phyloP scores from a whole-genome alignment of 2,888 invertebrate species.

The Julus scanicus region DNA sequence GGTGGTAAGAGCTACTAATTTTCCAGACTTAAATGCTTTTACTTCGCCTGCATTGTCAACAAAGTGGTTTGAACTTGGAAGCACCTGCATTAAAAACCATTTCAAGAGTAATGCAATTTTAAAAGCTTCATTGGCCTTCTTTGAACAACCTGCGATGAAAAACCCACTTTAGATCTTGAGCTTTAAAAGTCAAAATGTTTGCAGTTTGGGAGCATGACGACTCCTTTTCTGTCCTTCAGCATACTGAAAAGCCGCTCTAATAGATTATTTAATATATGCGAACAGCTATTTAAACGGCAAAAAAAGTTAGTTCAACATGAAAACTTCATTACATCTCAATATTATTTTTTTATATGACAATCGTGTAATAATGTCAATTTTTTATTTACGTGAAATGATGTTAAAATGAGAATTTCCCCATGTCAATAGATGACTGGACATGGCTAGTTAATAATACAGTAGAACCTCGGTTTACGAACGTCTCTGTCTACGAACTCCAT shows the following conservation, averaged over 20 bases:
- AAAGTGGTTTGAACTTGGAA: background rate
- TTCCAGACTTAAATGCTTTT: conserved; percentile 5
- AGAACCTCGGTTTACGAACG: too few species aligned
- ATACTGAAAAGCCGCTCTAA: conserved; percentile 25
- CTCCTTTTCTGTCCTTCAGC: background rate
- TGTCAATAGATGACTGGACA: too few species aligned
- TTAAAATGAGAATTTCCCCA: too few species aligned
- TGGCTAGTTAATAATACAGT: too few species aligned
- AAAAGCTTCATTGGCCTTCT: conserved; percentile 45
- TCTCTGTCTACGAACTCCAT: too few species aligned
- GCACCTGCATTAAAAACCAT: conserved; percentile 47
- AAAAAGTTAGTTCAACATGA: background rate
- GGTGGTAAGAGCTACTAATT: conserved; percentile 41
- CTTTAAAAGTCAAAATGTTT: conserved; percentile 34
- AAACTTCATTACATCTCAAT: too few species aligned
- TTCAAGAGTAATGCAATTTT: conserved; percentile 45
- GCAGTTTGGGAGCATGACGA: conserved; percentile 26
- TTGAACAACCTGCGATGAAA: conserved; percentile 47
- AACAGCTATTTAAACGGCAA: background rate
- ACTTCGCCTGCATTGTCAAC: conserved; percentile 43
- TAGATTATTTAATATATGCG: background rate
- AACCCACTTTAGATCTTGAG: conserved; percentile 35
- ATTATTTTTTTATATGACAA: too few species aligned
- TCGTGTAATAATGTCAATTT: too few species aligned
- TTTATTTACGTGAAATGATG: too few species aligned